Percentiles rank a stretch among this genome's conserved stretches.
Conservation (phyloP, 2,888 invertebrate genomes). For the Dexiosoma caninum region DNA sequence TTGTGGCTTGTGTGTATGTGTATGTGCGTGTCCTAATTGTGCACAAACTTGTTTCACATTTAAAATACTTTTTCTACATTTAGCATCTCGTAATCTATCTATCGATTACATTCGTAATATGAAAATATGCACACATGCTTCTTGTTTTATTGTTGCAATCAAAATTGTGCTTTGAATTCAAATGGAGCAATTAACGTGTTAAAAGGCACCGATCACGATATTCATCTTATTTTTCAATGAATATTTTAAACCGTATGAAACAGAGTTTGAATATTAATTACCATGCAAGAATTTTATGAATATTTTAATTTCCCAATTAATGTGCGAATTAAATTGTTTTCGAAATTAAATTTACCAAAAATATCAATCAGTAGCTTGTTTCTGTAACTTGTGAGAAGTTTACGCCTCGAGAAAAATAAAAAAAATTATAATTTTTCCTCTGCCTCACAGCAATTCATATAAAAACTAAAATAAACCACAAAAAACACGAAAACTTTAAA, state of each 20-base stretch:
- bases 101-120: neutral
- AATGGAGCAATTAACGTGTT: conserved; percentile 1
- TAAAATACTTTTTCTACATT: neutral
- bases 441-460: too few relatives aligned
- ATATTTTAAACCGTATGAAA: neutral
- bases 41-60: neutral
- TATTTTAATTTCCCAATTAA: neutral
- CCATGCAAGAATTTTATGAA: too few relatives aligned
- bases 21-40: neutral
- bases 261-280: too few relatives aligned
- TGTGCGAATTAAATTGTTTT: neutral
- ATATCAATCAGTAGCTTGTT: too few relatives aligned
- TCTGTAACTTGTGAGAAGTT: too few relatives aligned
- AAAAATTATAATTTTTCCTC: too few relatives aligned
- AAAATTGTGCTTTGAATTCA: neutral
- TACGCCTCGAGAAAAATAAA: neutral
- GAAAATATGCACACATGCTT: neutral
- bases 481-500: too few relatives aligned
- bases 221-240: neutral
- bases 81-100: conserved; percentile 7
- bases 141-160: neutral
- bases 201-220: conserved; percentile 1
- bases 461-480: too few relatives aligned
- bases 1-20: neutral
- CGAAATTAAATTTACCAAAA: too few relatives aligned